phyloP scores from a whole-genome alignment of 2,888 invertebrate species.

The Acrobasis suavella region DNA sequence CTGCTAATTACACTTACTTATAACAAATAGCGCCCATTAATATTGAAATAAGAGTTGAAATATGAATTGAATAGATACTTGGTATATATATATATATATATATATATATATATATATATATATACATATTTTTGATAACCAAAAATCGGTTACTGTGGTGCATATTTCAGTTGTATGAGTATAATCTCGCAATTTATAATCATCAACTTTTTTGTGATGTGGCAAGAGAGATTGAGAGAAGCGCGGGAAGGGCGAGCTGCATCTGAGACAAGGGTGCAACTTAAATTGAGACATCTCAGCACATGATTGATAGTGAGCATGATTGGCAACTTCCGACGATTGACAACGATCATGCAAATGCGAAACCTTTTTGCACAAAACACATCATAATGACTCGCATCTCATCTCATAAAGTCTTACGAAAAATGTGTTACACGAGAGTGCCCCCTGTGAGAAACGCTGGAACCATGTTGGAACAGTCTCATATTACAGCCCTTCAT shows the following conservation, averaged over 20 bases:
- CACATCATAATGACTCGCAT: conserved; percentile 41
- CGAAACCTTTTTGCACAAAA: conserved; percentile 50
- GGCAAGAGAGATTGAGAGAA: conserved; percentile 46
- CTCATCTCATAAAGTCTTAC: conserved; percentile 47
- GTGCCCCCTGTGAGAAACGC: conserved; percentile 66
- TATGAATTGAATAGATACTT: no score
- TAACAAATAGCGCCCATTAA: conserved; percentile 9
- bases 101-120: no score
- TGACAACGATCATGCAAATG: conserved; percentile 65
- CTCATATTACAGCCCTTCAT: conserved; percentile 78
- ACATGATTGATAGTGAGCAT: conserved; percentile 72
- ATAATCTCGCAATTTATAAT: conserved; percentile 77
- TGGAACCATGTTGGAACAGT: conserved; percentile 58
- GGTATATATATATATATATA: background rate
- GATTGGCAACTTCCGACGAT: conserved; percentile 69
- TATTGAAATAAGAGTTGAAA: conserved; percentile 10
- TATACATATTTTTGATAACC: no score
- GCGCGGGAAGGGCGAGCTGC: conserved; percentile 30
- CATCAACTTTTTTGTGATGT: conserved; percentile 67
- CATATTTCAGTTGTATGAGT: conserved; percentile 48
- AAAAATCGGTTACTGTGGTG: conserved; percentile 49
- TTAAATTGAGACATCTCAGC: conserved; percentile 75
- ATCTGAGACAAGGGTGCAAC: conserved; percentile 56
- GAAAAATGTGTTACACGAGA: conserved; percentile 65
- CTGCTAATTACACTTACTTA: conserved; percentile 3